A percentile compares a stretch with the other conserved stretches of the same genome.
Evolutionary conservation across 2,797 vertebrate genomes (phyloP).

Genomic region (Aldrovandia affinis): DNA sequence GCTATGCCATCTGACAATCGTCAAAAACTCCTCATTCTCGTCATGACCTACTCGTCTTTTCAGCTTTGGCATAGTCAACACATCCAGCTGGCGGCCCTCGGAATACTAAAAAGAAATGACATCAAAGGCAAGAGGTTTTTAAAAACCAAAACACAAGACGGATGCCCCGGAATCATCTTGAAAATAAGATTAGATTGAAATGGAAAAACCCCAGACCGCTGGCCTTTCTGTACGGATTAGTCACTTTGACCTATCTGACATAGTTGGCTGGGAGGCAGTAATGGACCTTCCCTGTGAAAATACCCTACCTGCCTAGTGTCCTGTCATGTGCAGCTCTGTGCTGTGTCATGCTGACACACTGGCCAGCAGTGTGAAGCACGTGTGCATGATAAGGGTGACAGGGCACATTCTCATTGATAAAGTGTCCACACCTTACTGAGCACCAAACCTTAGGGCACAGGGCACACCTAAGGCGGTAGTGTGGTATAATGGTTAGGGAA

Average conservation of each 20-base stretch:
- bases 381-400: background rate
- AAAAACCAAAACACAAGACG: conserved; percentile 38
- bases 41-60: background rate
- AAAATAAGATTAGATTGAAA: conserved; percentile 64
- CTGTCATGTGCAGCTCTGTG: background rate
- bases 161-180: conserved; percentile 46
- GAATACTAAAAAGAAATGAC: conserved; percentile 20
- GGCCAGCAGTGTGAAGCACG: background rate
- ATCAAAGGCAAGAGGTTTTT: conserved; percentile 39
- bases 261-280: conserved; percentile 35
- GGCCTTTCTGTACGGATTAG: conserved; percentile 60
- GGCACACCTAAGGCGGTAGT: too few species aligned
- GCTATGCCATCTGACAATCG: background rate
- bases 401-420: background rate
- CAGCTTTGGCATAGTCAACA: background rate
- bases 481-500: too few species aligned
- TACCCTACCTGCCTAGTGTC: conserved; percentile 36
- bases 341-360: background rate
- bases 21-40: background rate
- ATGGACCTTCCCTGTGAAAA: conserved; percentile 30
- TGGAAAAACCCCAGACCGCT: conserved; percentile 44
- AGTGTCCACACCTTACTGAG: background rate
- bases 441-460: background rate
- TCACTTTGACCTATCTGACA: conserved; percentile 56
- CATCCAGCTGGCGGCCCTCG: conserved; percentile 2